These are phyloP conservation scores for Leucozona laternaria DNA, from an alignment of 2,888 invertebrate species.

Conservation along the genomic window DNA sequence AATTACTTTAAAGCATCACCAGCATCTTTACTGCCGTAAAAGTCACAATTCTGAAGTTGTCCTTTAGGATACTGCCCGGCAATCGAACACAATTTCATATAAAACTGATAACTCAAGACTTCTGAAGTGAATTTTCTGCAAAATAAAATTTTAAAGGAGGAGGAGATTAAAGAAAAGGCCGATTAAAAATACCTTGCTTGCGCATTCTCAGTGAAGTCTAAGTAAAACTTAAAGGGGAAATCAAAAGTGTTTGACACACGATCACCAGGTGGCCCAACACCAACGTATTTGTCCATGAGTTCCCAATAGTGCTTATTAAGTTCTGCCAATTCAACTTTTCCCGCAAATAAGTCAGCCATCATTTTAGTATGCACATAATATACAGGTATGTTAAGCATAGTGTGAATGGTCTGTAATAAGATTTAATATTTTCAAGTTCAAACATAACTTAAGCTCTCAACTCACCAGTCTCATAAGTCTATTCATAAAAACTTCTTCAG, in stretches of 20 bases:
- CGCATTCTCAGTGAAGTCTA: background rate
- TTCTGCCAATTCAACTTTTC: conserved; percentile 85
- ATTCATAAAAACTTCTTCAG: conserved; percentile 39
- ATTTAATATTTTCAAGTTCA: background rate
- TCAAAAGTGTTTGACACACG: conserved; percentile 79
- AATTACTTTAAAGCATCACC: conserved; percentile 87
- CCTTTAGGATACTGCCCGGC: conserved; percentile 68
- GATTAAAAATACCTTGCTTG: background rate
- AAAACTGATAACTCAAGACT: conserved; percentile 32
- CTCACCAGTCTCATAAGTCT: conserved; percentile 57
- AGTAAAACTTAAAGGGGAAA: conserved; percentile 8
- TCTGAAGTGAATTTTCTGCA: conserved; percentile 25
- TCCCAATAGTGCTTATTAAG: conserved; percentile 89
- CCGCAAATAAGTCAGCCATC: conserved; percentile 88
- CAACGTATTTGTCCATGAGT: conserved; percentile 86
- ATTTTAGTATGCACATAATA: conserved; percentile 82
- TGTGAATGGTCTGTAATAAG: background rate
- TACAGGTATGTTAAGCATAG: background rate
- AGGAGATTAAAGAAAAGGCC: accelerated
- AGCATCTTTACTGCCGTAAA: conserved; percentile 90
- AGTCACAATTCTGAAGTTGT: conserved; percentile 88
- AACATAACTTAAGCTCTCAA: background rate
- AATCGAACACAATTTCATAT: conserved; percentile 23
- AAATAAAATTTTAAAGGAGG: background rate
- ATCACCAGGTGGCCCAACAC: conserved; percentile 87